Evolutionary conservation across 1,140 invertebrate genomes (phyloP).

Genomic region (Listronotus oregonensis): DNA sequence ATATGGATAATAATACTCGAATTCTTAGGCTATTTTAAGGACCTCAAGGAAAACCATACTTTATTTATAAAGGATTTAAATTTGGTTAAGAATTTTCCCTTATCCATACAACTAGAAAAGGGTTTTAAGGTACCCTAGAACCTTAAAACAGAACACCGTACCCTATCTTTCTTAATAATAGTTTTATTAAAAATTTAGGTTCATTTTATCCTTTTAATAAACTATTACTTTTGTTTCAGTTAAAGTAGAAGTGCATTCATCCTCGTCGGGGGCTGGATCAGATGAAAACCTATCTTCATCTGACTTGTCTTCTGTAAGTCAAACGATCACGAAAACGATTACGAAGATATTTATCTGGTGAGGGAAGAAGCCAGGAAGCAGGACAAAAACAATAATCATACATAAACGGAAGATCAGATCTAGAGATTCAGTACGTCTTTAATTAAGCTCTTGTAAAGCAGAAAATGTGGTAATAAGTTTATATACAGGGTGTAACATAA

Average conservation of each 20-base stretch:
- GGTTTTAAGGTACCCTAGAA: too few species aligned
- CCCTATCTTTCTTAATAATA: too few species aligned
- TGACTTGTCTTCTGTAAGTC: constrained; percentile 58
- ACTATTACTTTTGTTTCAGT: constrained; percentile 55
- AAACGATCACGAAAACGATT: constrained; percentile 68
- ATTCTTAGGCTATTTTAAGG: too few species aligned
- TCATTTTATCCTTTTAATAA: background rate
- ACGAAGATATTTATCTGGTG: constrained; percentile 75
- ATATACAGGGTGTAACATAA: too few species aligned
- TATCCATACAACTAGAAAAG: too few species aligned
- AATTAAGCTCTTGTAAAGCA: too few species aligned
- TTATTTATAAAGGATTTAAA: too few species aligned
- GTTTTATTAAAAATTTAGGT: background rate
- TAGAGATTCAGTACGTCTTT: constrained; percentile 62
- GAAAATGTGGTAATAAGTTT: too few species aligned
- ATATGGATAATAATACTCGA: too few species aligned
- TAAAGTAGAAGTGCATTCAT: constrained; percentile 70
- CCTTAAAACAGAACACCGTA: too few species aligned
- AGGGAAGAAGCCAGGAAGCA: constrained; percentile 60
- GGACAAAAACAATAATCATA: constrained; percentile 29
- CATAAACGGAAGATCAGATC: constrained; percentile 55
- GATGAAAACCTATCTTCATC: constrained; percentile 65
- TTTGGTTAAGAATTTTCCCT: too few species aligned
- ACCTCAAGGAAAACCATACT: too few species aligned
- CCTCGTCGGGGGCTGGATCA: constrained; percentile 63